These are phyloP conservation scores for Lithophane leautieri DNA, from an alignment of 2,888 invertebrate genomes.

Conservation along the genomic window DNA sequence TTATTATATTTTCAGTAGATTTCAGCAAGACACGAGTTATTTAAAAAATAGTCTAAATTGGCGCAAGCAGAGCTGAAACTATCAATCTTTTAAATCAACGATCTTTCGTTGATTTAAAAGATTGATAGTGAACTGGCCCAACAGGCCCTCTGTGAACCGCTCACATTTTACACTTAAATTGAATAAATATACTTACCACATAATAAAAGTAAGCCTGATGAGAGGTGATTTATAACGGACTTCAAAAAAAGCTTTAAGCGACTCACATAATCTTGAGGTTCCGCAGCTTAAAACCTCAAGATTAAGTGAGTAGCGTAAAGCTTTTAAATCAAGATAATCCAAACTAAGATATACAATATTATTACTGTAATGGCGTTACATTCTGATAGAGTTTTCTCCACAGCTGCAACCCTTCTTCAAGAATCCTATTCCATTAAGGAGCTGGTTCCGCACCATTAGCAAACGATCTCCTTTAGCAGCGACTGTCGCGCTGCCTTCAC, in stretches of 20 bases:
- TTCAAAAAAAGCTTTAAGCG: too few species aligned
- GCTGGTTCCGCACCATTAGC: slow-evolving; percentile 40
- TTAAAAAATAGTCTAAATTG: not conserved
- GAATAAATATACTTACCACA: not conserved
- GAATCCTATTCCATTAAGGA: slow-evolving; percentile 20
- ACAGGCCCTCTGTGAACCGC: not conserved
- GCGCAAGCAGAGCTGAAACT: not conserved
- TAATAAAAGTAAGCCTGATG: not conserved
- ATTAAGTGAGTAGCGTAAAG: not conserved
- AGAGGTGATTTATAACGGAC: not conserved
- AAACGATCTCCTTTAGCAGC: slow-evolving; percentile 32
- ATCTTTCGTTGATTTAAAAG: too few species aligned
- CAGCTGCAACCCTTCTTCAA: slow-evolving; percentile 5
- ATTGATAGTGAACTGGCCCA: not conserved
- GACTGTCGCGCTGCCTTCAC: not conserved
- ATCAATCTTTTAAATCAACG: not conserved
- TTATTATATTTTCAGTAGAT: not conserved
- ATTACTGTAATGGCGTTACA: slow-evolving; percentile 21
- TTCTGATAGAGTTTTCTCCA: slow-evolving; percentile 16
- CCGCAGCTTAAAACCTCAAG: not conserved
- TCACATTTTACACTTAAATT: not conserved
- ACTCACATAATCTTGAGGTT: too few species aligned
- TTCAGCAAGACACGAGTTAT: not conserved
- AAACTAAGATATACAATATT: not conserved
- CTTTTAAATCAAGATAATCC: not conserved